Percentiles rank a stretch among this genome's conserved stretches.
Conservation (phyloP, 2,113 vertebrate species). For the Petromus typicus region DNA sequence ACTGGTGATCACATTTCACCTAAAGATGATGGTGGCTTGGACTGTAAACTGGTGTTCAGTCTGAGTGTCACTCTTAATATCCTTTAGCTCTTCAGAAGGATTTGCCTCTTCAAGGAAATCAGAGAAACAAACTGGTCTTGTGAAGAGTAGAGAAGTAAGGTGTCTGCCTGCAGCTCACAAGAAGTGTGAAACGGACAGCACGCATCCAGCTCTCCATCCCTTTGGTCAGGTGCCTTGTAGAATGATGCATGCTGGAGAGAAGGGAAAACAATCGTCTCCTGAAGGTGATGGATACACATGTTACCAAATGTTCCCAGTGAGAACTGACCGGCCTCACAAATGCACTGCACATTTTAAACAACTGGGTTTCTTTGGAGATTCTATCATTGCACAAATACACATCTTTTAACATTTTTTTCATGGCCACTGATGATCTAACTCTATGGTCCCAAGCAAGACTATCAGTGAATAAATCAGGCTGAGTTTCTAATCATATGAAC, state of each 20-base stretch:
- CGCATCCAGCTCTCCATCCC: conserved; percentile 21
- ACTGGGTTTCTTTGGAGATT: not conserved
- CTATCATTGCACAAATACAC: not conserved
- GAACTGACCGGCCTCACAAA: not conserved
- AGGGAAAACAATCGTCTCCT: not conserved
- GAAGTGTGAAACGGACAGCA: conserved; percentile 39
- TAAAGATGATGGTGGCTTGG: not conserved
- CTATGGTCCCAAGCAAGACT: not conserved
- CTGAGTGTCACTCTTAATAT: conserved; percentile 59
- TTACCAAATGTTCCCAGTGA: not conserved
- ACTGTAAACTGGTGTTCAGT: conserved; percentile 56
- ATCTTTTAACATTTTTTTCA: conserved; percentile 11
- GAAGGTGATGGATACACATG: not conserved
- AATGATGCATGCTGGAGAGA: conserved; percentile 25
- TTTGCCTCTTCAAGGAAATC: conserved; percentile 65
- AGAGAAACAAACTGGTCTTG: conserved; percentile 12
- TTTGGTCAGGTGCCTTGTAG: conserved; percentile 26
- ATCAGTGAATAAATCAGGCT: not conserved
- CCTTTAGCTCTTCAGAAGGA: conserved; percentile 69
- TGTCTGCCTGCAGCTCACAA: conserved; percentile 3
- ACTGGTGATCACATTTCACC: conserved; percentile 18
- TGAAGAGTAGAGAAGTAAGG: conserved; percentile 54
- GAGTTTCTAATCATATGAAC: not conserved
- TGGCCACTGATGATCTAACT: not conserved
- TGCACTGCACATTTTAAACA: not conserved